Evolutionary conservation across 1,140 invertebrate species (phyloP), one percentile per base, ranked within the genome.

Genomic region (Saccostrea cuccullata): DNA sequence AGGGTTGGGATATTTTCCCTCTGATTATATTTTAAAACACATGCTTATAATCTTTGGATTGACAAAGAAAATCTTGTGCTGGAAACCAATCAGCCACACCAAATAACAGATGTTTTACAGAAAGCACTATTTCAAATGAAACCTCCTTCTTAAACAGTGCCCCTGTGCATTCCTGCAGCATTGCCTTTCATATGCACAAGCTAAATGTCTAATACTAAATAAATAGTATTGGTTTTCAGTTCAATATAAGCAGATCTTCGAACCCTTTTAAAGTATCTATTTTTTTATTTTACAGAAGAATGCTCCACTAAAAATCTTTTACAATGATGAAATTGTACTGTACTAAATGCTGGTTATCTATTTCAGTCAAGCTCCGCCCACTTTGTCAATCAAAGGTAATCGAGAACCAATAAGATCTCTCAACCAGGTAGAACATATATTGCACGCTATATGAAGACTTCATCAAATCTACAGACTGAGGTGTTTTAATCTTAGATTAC

Each of bases 31-130:
- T 77, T 30, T 30, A 77, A 77, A 77, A 36, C 70, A 30, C 70
- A 77, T 77, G 70, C 26, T 77, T 36, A 77, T 15, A 77, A 77
- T 77, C 70, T 30, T 77, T 30, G 30, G 23, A 77, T 77, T 77
- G 70, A 77, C 70, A 77, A 77, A 77, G 70, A 36, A 77, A 77
- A 77, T 77, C 70, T 77, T 30, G 12, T 26, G 30, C 15, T 77
- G 13, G 70, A 36, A 77, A 12, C 9, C 30, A 77, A 23, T 77
- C 26, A 77, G 26, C 70, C 70, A 77, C 70, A 77, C 70, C 26
- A 77, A 15, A 77, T 11, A 77, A 77, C 70, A 77, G 70, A 77
- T 77, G 70, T 77, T 30, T 77, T 77, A 77, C 70, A 30, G 26
- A 30, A 77, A 77, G 26, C 9, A 36, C 30, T 77, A 47, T 47